Conservation (phyloP, 2,888 invertebrate species). For the Cephus nigrinus region DNA sequence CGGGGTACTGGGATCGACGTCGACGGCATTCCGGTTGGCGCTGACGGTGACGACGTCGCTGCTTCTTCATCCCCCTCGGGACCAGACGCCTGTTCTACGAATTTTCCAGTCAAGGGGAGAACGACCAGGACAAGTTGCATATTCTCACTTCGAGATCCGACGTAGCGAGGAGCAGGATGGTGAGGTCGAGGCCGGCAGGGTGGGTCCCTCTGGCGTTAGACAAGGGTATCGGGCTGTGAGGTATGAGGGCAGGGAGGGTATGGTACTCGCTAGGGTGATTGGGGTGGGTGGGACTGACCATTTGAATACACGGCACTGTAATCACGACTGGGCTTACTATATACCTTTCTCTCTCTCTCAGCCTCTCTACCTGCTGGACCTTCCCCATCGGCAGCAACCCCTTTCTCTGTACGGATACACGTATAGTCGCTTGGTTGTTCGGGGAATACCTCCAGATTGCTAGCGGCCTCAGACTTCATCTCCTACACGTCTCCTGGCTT, state of each 20-base stretch:
- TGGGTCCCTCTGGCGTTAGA: conserved; percentile 53
- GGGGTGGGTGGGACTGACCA: conserved; percentile 63
- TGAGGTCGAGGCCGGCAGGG: conserved; percentile 24
- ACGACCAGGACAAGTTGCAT: conserved; percentile 49
- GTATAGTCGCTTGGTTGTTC: neutral
- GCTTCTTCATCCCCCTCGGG: neutral
- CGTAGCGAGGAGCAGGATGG: conserved; percentile 7
- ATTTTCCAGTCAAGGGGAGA: conserved; percentile 54
- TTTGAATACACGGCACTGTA: conserved; percentile 60
- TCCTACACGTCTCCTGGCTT: neutral
- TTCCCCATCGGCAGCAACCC: neutral
- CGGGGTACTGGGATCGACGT: neutral
- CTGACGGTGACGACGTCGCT: neutral
- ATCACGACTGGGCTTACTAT: conserved; percentile 28
- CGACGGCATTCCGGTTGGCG: neutral
- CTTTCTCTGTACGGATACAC: neutral
- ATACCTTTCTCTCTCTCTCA: conserved; percentile 42
- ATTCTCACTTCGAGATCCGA: conserved; percentile 45
- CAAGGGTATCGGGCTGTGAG: conserved; percentile 46
- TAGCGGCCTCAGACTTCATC: neutral
- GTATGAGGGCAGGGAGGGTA: neutral
- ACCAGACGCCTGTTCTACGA: conserved; percentile 39
- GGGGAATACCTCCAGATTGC: conserved; percentile 13
- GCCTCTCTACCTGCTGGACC: conserved; percentile 11
- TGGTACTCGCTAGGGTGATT: conserved; percentile 46